These are phyloP conservation scores for Turnix velox DNA, from an alignment of 2,113 vertebrate species.

Conservation along the genomic window DNA sequence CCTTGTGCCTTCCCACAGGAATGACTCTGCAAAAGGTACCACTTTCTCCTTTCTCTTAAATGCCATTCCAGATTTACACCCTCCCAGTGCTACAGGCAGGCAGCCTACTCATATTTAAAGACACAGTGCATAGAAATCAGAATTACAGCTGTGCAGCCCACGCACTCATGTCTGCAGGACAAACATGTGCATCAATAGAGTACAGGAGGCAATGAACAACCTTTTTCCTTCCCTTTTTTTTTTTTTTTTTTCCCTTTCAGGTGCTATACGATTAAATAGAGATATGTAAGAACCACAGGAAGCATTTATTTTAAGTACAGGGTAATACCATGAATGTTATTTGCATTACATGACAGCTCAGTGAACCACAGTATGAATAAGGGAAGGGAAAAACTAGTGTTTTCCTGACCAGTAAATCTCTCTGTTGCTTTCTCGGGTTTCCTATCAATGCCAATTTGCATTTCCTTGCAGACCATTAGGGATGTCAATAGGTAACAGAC, in stretches of 20 bases:
- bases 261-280: conserved; percentile 39
- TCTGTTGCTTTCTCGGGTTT: conserved; percentile 38
- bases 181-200: conserved; percentile 13
- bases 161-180: conserved; percentile 9
- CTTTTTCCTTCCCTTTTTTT: background rate
- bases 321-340: conserved; percentile 46
- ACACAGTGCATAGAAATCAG: conserved; percentile 7
- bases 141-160: conserved; percentile 34
- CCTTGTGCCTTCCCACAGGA: conserved; percentile 25
- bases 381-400: conserved; percentile 8
- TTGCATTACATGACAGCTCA: conserved; percentile 48
- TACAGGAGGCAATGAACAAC: background rate
- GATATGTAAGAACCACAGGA: conserved; percentile 52
- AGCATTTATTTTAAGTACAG: conserved; percentile 53
- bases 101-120: conserved; percentile 52
- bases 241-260: background rate
- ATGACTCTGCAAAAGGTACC: background rate
- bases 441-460: background rate
- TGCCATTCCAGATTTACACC: conserved; percentile 30
- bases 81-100: conserved; percentile 30
- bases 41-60: conserved; percentile 27
- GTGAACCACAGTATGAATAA: conserved; percentile 37
- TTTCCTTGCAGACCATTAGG: background rate
- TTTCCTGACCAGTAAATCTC: conserved; percentile 23
- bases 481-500: conserved; percentile 16